A percentile compares a stretch with the other conserved stretches of the same genome.
These are phyloP conservation scores for Chitala chitala DNA, from an alignment of 2,113 vertebrate species.

Conservation along the genomic window DNA sequence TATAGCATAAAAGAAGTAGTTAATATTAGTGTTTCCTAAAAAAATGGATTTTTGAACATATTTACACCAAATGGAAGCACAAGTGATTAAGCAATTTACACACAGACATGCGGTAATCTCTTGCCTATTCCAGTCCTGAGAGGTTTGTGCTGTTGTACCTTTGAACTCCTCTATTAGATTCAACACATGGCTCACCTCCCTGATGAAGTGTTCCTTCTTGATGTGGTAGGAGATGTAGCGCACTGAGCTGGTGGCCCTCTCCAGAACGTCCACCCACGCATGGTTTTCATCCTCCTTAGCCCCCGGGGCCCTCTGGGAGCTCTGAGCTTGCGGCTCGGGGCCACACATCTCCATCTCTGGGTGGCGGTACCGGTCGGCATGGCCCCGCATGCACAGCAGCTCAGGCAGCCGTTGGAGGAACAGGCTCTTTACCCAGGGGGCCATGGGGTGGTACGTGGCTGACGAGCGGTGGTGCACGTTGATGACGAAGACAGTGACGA, in stretches of 20 bases:
- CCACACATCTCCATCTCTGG: slow-evolving; percentile 66
- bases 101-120: too few species aligned
- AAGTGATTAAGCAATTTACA: too few species aligned
- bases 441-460: slow-evolving; percentile 91
- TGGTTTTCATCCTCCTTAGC: slow-evolving; percentile 69
- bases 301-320: slow-evolving; percentile 53
- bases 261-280: slow-evolving; percentile 74
- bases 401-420: slow-evolving; percentile 84
- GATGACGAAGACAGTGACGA: slow-evolving; percentile 92
- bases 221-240: slow-evolving; percentile 91
- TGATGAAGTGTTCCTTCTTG: slow-evolving; percentile 88
- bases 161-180: neutral
- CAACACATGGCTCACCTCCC: slow-evolving; percentile 67
- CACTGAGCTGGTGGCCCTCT: slow-evolving; percentile 84
- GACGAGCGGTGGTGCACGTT: slow-evolving; percentile 94
- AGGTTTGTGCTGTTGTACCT: too few species aligned
- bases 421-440: slow-evolving; percentile 88
- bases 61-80: too few species aligned
- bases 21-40: too few species aligned
- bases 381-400: slow-evolving; percentile 87
- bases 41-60: too few species aligned
- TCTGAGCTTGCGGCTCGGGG: slow-evolving; percentile 31
- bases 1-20: too few species aligned
- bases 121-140: too few species aligned
- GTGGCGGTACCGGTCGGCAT: slow-evolving; percentile 75